These are phyloP conservation scores for Thymallus thymallus DNA, from an alignment of 2,113 vertebrate species.

Conservation along the genomic window DNA sequence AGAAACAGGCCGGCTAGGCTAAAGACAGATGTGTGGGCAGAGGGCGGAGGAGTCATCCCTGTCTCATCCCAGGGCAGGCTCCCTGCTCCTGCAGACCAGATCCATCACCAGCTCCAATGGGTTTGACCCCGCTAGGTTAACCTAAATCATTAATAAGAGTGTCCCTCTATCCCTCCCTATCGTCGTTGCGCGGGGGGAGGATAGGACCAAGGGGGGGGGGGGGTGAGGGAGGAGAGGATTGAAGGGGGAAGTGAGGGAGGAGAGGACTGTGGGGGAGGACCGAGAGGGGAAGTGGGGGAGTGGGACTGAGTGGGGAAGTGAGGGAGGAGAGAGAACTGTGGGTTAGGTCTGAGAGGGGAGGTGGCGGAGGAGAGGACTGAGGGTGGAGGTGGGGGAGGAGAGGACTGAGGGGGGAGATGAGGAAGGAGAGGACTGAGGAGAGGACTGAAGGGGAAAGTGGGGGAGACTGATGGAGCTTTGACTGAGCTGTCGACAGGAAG, in stretches of 20 bases:
- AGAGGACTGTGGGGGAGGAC: no score
- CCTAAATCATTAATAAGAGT: slow-evolving; percentile 92
- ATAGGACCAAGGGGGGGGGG: background rate
- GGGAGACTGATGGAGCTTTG: background rate
- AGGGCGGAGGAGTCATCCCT: background rate
- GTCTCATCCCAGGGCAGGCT: slow-evolving; percentile 73
- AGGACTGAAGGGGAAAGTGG: background rate
- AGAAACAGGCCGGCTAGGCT: background rate
- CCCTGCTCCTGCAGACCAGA: slow-evolving; percentile 83
- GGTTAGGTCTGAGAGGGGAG: no score
- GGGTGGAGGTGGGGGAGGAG: no score
- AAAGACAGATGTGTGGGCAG: slow-evolving; percentile 13
- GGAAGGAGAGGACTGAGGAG: slow-evolving; percentile 4
- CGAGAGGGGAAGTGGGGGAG: no score
- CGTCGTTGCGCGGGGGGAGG: slow-evolving; percentile 45
- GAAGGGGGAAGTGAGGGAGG: no score
- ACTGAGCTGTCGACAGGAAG: slow-evolving; percentile 33
- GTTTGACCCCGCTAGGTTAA: slow-evolving; percentile 96
- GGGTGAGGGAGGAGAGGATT: no score
- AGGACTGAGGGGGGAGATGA: no score
- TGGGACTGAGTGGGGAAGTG: no score
- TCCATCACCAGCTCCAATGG: slow-evolving; percentile 94
- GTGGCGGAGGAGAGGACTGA: no score
- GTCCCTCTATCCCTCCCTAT: slow-evolving; percentile 63
- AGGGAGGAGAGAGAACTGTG: no score